These are phyloP conservation scores for Craseonycteris thonglongyai DNA, from an alignment of 2,113 vertebrate species.

Conservation along the genomic window DNA sequence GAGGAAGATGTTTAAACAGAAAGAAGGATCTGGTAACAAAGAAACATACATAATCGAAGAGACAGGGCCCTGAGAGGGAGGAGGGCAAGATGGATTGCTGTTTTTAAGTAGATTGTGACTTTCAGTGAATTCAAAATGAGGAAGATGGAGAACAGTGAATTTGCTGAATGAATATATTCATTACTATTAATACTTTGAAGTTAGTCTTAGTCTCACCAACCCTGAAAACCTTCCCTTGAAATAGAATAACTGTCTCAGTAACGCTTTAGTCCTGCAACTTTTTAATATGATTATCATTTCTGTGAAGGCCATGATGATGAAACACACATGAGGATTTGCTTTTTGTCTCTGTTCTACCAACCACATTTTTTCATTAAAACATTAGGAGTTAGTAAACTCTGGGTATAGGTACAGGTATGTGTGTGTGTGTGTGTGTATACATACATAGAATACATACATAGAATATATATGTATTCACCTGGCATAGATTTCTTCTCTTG, in stretches of 20 bases:
- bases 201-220: neutral
- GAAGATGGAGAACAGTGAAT: neutral
- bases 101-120: neutral
- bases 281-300: neutral
- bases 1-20: conserved; percentile 87
- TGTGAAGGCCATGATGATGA: neutral
- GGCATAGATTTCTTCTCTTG: neutral
- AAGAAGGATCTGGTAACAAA: conserved; percentile 91
- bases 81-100: neutral
- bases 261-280: neutral
- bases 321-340: neutral
- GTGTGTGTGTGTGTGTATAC: too few relatives aligned
- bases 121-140: neutral
- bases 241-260: neutral
- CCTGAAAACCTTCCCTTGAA: neutral
- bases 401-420: neutral
- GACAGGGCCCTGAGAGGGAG: neutral
- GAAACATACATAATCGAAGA: neutral
- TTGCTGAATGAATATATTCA: neutral
- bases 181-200: neutral
- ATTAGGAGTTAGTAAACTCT: neutral
- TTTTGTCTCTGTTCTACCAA: neutral
- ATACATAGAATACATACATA: too few relatives aligned
- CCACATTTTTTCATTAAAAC: neutral
- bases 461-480: too few relatives aligned